Conservation (phyloP, 2,113 vertebrate genomes). For the Petroica traversi region DNA sequence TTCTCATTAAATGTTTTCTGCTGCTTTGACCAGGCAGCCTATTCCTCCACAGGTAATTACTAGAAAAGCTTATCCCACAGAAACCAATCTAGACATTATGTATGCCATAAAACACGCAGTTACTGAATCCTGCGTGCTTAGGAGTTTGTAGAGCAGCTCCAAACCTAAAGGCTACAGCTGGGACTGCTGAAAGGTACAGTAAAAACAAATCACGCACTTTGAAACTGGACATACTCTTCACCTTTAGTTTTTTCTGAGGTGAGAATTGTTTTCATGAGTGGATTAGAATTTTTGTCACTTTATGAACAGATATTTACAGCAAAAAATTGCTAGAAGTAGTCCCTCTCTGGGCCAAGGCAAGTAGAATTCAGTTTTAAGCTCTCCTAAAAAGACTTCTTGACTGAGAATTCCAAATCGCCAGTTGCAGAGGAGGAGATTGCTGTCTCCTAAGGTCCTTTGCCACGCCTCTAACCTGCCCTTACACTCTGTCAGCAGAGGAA, state of each 20-base stretch:
- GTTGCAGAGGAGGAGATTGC: not conserved
- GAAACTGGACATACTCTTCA: not conserved
- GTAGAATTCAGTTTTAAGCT: not conserved
- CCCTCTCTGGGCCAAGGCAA: not conserved
- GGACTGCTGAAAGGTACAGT: not conserved
- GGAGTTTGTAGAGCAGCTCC: not conserved
- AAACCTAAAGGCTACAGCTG: not conserved
- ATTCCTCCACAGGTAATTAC: not conserved
- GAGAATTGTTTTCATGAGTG: not conserved
- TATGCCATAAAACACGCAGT: not conserved
- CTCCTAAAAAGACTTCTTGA: not conserved
- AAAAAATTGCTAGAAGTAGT: not conserved
- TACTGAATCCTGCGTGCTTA: not conserved
- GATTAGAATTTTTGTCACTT: not conserved
- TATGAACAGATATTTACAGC: not conserved
- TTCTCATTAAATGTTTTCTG: not conserved
- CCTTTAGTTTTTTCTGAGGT: not conserved
- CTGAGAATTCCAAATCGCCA: not conserved
- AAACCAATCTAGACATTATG: not conserved
- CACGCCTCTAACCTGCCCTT: not conserved
- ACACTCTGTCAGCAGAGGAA: not conserved
- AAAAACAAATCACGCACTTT: not conserved
- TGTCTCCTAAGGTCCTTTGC: not conserved
- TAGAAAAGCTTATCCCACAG: constrained; percentile 10
- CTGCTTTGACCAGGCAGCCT: not conserved